phyloP scores from a whole-genome alignment of 2,797 vertebrate genomes.

The Oophaga sylvatica region DNA sequence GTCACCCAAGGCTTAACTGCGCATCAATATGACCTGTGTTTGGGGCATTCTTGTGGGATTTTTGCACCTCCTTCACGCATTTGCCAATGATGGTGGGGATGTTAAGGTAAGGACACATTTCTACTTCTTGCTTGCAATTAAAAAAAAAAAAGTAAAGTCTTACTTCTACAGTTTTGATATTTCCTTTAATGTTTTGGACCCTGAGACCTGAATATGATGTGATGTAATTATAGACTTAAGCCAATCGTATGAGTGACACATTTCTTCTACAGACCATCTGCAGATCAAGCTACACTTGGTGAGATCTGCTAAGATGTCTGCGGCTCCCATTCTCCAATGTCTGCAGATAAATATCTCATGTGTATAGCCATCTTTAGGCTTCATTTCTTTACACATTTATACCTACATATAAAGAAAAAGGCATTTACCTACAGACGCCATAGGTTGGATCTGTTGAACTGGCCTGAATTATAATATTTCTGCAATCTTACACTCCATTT shows the following conservation, averaged over 20 bases:
- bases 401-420: not conserved
- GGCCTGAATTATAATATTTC: not conserved
- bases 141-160: not conserved
- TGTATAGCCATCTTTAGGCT: too few species aligned
- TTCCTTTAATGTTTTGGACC: not conserved
- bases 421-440: not conserved
- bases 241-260: too few species aligned
- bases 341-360: too few species aligned
- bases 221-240: too few species aligned
- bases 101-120: conserved; percentile 72
- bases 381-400: not conserved
- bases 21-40: conserved; percentile 75
- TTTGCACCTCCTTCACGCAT: conserved; percentile 73
- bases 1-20: conserved; percentile 66
- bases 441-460: not conserved
- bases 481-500: too few species aligned
- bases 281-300: too few species aligned
- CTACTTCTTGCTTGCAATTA: not conserved
- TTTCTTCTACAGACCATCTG: too few species aligned
- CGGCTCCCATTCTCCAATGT: too few species aligned
- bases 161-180: not conserved
- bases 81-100: conserved; percentile 70
- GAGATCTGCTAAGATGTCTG: too few species aligned
- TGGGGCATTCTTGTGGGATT: conserved; percentile 73
- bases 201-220: not conserved